Conservation (phyloP, 2,888 invertebrate species). For the Erebia epiphron region DNA sequence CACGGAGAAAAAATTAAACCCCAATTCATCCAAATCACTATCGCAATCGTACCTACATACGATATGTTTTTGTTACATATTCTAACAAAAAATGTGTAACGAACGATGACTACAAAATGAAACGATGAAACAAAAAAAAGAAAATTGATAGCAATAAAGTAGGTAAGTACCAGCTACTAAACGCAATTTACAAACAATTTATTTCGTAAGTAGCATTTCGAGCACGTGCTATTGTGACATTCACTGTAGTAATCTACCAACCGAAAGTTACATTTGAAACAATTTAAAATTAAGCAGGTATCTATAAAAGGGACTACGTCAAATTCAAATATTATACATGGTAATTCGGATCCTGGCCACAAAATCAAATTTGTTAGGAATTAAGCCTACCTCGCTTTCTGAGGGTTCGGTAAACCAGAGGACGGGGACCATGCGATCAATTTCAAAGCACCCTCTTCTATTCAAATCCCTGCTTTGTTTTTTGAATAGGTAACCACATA, state of each 20-base stretch:
- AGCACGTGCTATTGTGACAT: slow-evolving; percentile 14
- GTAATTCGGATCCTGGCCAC: slow-evolving; percentile 36
- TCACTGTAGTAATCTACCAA: slow-evolving; percentile 4
- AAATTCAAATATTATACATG: slow-evolving; percentile 26
- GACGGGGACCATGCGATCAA: slow-evolving; percentile 77
- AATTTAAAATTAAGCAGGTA: slow-evolving; percentile 14
- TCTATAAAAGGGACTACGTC: slow-evolving; percentile 8
- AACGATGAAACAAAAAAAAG: too few relatives aligned
- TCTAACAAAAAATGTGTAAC: not conserved
- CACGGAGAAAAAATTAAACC: not conserved
- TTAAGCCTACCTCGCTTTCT: slow-evolving; percentile 64
- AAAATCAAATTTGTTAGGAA: slow-evolving; percentile 78
- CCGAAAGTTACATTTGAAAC: slow-evolving; percentile 7
- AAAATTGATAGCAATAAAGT: not conserved
- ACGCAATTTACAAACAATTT: not conserved
- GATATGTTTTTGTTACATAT: too few relatives aligned
- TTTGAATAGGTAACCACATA: slow-evolving; percentile 74
- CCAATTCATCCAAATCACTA: not conserved
- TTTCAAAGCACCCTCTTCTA: slow-evolving; percentile 78
- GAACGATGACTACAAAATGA: not conserved
- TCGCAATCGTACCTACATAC: not conserved
- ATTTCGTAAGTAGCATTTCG: slow-evolving; percentile 1
- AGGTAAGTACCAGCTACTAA: not conserved
- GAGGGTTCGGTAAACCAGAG: slow-evolving; percentile 75
- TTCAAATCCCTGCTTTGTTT: slow-evolving; percentile 81